Conservation (phyloP, 2,113 vertebrate genomes). For the Marmota flaviventris region DNA sequence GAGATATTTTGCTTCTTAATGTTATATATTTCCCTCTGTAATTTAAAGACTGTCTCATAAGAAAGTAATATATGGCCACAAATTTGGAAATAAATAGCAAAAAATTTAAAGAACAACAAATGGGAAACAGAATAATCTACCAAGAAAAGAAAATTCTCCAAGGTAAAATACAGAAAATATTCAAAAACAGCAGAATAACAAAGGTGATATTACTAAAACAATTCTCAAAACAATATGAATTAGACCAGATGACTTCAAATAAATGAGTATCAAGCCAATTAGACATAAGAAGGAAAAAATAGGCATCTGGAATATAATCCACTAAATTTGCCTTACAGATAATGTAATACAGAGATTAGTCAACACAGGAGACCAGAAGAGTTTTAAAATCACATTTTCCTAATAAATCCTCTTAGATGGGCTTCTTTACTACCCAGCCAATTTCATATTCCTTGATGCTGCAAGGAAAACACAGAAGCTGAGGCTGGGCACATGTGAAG, state of each 20-base stretch:
- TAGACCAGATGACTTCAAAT: neutral
- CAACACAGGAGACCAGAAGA: neutral
- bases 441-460: neutral
- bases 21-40: neutral
- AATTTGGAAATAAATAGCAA: slow-evolving; percentile 8
- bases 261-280: neutral
- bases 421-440: neutral
- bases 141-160: slow-evolving; percentile 61
- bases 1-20: slow-evolving; percentile 6
- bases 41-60: neutral
- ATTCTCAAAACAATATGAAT: slow-evolving; percentile 21
- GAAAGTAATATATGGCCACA: neutral
- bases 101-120: slow-evolving; percentile 51
- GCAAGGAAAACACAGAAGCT: neutral
- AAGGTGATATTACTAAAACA: slow-evolving; percentile 13
- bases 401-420: neutral
- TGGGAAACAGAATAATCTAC: slow-evolving; percentile 23
- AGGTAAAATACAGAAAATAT: slow-evolving; percentile 49
- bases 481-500: neutral
- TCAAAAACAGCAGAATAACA: slow-evolving; percentile 22
- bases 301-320: neutral
- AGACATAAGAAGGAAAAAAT: neutral
- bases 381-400: neutral
- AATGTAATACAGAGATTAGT: neutral
- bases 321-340: neutral